These are phyloP conservation scores for Embidobia sp. DNA, from an alignment of 2,888 invertebrate species.

Conservation along the genomic window DNA sequence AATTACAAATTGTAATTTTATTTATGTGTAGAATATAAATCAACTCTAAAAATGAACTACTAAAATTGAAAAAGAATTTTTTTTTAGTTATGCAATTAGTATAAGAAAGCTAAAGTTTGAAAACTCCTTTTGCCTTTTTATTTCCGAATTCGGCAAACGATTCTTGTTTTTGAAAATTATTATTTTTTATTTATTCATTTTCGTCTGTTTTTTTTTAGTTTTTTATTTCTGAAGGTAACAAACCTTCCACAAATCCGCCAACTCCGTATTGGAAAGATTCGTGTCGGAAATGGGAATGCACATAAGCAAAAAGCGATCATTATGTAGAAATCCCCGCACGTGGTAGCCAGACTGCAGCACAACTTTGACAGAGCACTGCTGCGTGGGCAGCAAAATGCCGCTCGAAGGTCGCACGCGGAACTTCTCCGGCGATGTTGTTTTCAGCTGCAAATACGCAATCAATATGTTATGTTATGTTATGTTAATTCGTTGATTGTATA, in stretches of 20 bases:
- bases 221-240: no score
- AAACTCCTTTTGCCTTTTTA: no score
- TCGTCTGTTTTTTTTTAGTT: no score
- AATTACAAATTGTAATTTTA: constrained; percentile 48
- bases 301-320: constrained; percentile 94
- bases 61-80: no score
- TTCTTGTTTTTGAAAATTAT: no score
- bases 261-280: constrained; percentile 84
- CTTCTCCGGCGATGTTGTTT: constrained; percentile 97
- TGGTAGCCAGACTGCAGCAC: constrained; percentile 89
- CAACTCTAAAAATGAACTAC: no score
- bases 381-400: constrained; percentile 87
- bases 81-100: no score
- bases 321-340: constrained; percentile 85
- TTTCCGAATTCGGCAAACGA: no score
- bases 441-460: constrained; percentile 85
- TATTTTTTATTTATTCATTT: no score
- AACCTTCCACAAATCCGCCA: constrained; percentile 90
- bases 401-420: constrained; percentile 95
- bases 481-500: no score
- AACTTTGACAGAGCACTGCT: constrained; percentile 86
- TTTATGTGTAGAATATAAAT: no score
- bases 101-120: no score
- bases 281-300: constrained; percentile 86
- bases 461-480: neutral